These are phyloP conservation scores for Hypotaenidia philippensis DNA, from an alignment of 2,797 vertebrate genomes.

Conservation along the genomic window DNA sequence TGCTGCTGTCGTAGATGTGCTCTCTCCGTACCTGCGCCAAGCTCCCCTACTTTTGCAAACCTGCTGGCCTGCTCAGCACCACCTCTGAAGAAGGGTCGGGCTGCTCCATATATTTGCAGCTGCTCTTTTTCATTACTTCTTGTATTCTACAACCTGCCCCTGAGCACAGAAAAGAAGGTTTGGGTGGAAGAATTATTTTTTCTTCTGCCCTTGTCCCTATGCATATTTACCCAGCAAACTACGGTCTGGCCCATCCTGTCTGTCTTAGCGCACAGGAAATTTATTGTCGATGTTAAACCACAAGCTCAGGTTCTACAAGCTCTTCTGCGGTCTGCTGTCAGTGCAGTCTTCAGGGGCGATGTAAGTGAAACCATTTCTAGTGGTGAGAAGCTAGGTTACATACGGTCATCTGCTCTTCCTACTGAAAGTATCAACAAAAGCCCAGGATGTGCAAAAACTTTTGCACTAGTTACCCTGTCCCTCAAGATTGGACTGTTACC, in stretches of 20 bases:
- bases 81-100: not conserved
- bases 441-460: not conserved
- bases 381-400: not conserved
- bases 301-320: not conserved
- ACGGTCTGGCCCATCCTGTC: not conserved
- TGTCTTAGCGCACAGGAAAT: not conserved
- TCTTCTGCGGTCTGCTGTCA: not conserved
- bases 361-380: not conserved
- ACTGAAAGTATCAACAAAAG: not conserved
- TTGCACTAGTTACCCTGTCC: not conserved
- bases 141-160: not conserved
- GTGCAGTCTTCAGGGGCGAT: not conserved
- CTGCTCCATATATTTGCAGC: not conserved
- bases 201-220: not conserved
- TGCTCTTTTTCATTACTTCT: not conserved
- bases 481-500: not conserved
- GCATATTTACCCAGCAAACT: not conserved
- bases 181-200: not conserved
- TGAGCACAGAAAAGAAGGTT: not conserved
- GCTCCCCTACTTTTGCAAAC: not conserved
- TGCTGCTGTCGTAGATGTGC: not conserved
- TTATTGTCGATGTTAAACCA: not conserved
- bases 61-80: not conserved
- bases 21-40: not conserved
- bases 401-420: not conserved